These are phyloP conservation scores for Diplazon laetatorius DNA, from an alignment of 2,888 invertebrate genomes.

Conservation along the genomic window DNA sequence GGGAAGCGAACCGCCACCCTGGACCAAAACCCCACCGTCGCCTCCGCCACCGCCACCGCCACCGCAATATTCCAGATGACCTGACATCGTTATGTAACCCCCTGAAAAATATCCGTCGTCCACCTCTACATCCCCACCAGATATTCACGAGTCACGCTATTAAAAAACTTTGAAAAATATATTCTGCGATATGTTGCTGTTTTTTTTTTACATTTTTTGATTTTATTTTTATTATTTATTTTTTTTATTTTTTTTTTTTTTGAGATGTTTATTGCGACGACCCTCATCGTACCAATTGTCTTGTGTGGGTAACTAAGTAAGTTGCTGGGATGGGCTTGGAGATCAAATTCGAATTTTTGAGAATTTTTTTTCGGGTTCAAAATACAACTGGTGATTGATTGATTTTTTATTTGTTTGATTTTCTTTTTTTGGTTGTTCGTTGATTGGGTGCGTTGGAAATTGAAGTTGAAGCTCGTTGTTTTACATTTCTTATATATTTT, in stretches of 20 bases:
- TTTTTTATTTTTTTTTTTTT: conserved; percentile 3
- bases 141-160: conserved; percentile 52
- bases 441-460: too few species aligned
- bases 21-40: conserved; percentile 69
- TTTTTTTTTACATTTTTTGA: background rate
- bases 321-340: too few species aligned
- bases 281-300: conserved; percentile 13
- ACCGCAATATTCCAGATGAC: conserved; percentile 80
- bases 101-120: conserved; percentile 72
- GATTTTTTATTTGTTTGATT: too few species aligned
- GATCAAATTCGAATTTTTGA: too few species aligned
- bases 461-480: too few species aligned
- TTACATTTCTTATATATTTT: too few species aligned
- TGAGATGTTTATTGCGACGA: background rate
- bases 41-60: conserved; percentile 72
- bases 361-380: too few species aligned
- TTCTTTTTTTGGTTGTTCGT: too few species aligned
- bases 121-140: conserved; percentile 61
- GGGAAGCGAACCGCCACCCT: conserved; percentile 63
- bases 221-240: background rate
- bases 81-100: conserved; percentile 79
- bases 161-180: conserved; percentile 51
- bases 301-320: background rate
- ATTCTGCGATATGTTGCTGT: conserved; percentile 15
- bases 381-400: too few species aligned